These are phyloP conservation scores for Diadophis punctatus DNA, from an alignment of 2,113 vertebrate species.

Conservation along the genomic window DNA sequence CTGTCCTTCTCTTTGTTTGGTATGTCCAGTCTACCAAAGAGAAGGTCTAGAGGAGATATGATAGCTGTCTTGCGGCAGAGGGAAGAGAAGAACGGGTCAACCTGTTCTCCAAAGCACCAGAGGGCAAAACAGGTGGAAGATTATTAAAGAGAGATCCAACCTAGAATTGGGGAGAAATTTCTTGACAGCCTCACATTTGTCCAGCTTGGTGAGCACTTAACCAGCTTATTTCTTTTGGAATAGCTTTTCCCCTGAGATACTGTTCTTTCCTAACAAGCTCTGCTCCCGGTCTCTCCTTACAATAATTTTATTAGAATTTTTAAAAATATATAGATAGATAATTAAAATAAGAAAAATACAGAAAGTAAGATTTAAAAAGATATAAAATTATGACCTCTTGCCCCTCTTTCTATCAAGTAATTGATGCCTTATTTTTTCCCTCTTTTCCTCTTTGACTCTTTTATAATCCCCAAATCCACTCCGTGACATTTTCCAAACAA, in stretches of 20 bases:
- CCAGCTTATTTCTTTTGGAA: not conserved
- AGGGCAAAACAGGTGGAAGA: too few species aligned
- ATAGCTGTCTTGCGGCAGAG: too few species aligned
- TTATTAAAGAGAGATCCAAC: too few species aligned
- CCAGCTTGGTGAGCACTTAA: not conserved
- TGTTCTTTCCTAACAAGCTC: not conserved
- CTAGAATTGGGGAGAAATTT: too few species aligned
- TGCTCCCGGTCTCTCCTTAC: not conserved
- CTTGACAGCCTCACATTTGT: not conserved
- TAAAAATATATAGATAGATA: not conserved
- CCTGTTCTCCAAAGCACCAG: too few species aligned
- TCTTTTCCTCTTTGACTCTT: too few species aligned
- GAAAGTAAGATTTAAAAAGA: not conserved
- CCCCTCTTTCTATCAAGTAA: too few species aligned
- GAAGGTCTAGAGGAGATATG: too few species aligned
- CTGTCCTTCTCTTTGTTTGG: too few species aligned
- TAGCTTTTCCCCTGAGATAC: not conserved
- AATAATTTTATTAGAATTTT: not conserved
- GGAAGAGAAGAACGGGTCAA: too few species aligned
- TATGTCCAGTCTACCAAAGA: too few species aligned
- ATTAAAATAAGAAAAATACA: not conserved
- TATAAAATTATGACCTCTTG: not conserved
- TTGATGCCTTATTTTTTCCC: too few species aligned
- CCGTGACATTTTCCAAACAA: not conserved
- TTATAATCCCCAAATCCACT: not conserved